Evolutionary conservation across 2,888 invertebrate species (phyloP), one percentile per base, ranked within the genome.

Genomic region (Eumacrocentrus americanus): DNA sequence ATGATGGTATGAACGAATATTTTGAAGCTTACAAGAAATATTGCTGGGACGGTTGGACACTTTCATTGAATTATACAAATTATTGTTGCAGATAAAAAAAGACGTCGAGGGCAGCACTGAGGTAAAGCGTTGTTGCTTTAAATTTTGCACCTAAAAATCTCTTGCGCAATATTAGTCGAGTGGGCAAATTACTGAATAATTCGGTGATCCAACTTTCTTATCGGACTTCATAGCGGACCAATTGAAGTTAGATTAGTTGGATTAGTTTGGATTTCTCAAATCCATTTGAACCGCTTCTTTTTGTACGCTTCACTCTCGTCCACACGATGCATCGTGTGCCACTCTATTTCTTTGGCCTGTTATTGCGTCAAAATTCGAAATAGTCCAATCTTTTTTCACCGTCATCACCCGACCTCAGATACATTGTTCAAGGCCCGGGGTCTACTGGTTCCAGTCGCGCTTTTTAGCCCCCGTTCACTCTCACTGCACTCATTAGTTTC

Each of bases 21-120:
- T n/a, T 16, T 14, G 11, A 14, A 47, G 23, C 16, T n/a, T n/a
- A n/a, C n/a, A n/a, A n/a, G n/a, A 25, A 11, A 22, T 12, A 37
- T 51, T 20, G n/a, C 11, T 37, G 16, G 58, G 58, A 53, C 53
- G 38, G 53, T 35, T 14, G 29, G 11, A 37, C 53, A 59, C 58
- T 52, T 52, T 52, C 46, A 48, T 58, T 58, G 11, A 37, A 38
- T 35, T 18, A 20, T 29, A 12, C 4, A 23, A 23, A 25, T 16
- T 20, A 11, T 20, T 42, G 7, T 42, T 16, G 20, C 5, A 14
- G 9, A 42, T 6, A 16, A 42, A 20, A 37, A 2, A 4, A 37
- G 2, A 14, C n/a, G 14, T 9, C 14, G 2, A n/a, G n/a, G n/a
- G 29, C 29, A 29, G 5, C 29, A 29, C 29, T 29, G n/a, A n/a